Evolutionary conservation across 2,113 vertebrate genomes (phyloP).

Genomic region (Gambusia holbrooki): DNA sequence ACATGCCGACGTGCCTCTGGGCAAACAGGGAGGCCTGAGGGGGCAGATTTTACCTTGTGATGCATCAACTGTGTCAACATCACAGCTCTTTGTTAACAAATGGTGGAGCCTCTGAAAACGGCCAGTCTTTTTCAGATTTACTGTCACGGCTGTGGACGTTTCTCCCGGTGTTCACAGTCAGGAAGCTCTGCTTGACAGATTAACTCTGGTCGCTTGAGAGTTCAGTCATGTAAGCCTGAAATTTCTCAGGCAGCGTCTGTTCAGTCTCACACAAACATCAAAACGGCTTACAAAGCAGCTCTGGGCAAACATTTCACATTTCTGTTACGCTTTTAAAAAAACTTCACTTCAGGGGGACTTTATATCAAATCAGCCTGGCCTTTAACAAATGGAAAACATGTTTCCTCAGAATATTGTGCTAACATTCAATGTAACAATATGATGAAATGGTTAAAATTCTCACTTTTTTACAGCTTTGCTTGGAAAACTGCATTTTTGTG

Average conservation of each 20-base stretch:
- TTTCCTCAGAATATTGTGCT: neutral
- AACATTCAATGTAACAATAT: no score
- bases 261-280: neutral
- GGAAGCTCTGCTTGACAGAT: neutral
- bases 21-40: neutral
- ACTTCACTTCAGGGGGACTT: neutral
- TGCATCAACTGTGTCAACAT: neutral
- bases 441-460: no score
- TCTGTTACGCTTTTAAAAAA: neutral
- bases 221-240: neutral
- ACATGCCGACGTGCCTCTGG: neutral
- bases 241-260: neutral
- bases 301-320: neutral
- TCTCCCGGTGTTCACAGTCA: neutral
- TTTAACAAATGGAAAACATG: neutral
- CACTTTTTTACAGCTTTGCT: no score
- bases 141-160: neutral
- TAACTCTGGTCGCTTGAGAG: neutral
- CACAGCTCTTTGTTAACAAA: neutral
- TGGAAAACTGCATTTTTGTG: no score
- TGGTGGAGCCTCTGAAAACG: neutral
- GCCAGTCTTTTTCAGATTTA: neutral
- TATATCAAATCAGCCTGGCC: neutral
- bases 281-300: neutral
- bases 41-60: neutral